Conservation (phyloP, 1,140 invertebrate genomes). For the Aphis gossypii region DNA sequence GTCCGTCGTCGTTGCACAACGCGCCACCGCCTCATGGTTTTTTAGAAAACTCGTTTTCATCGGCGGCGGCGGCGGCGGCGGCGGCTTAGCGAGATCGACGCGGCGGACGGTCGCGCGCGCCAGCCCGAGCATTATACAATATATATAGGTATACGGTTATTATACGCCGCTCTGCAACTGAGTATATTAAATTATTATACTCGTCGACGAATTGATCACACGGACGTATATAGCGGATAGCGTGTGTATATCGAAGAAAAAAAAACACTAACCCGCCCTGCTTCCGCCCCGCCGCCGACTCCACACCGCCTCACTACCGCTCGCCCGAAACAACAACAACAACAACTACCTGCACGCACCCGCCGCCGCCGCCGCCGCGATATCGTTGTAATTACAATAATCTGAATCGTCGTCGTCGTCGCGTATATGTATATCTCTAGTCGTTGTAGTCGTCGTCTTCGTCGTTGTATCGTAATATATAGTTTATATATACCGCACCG, state of each 20-base stretch:
- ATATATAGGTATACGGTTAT: not conserved
- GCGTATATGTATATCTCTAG: not conserved
- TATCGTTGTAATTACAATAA: slow-evolving; percentile 49
- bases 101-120: not conserved
- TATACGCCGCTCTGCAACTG: not conserved
- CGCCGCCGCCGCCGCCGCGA: not conserved
- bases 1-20: not conserved
- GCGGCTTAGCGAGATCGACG: not conserved
- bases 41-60: slow-evolving; percentile 52
- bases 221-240: not conserved
- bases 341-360: slow-evolving; percentile 44
- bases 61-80: not conserved
- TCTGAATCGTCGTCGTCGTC: slow-evolving; percentile 16
- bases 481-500: slow-evolving; percentile 24
- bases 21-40: slow-evolving; percentile 10
- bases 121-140: not conserved
- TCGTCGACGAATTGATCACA: slow-evolving; percentile 47
- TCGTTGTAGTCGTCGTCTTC: not conserved
- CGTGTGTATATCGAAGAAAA: not conserved
- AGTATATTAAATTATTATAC: not conserved
- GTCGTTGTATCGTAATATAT: not conserved
- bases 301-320: not conserved
- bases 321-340: not conserved
- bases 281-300: not conserved
- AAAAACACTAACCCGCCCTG: not conserved